Percentiles rank a stretch among this genome's conserved stretches.
These are phyloP conservation scores for Takifugu ocellatus DNA, from an alignment of 2,797 vertebrate genomes.

Conservation along the genomic window DNA sequence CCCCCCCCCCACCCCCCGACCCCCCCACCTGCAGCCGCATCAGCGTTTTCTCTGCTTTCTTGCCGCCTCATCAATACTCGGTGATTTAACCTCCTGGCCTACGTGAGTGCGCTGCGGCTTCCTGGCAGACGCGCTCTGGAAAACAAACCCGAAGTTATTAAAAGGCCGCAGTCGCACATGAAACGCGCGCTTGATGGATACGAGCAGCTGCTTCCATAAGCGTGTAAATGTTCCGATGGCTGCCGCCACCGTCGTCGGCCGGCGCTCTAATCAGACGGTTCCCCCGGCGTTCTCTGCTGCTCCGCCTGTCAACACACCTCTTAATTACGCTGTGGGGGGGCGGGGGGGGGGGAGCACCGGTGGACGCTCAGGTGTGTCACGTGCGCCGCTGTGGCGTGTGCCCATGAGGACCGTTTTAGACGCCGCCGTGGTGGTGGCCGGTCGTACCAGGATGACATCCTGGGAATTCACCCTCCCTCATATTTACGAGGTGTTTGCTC, in stretches of 20 bases:
- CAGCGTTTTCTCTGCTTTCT: constrained; percentile 60
- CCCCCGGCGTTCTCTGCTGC: constrained; percentile 14
- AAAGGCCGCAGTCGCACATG: too few species aligned
- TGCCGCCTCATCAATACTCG: constrained; percentile 52
- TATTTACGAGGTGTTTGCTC: constrained; percentile 7
- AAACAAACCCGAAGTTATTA: too few species aligned
- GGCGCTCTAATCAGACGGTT: constrained; percentile 13
- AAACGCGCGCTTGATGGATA: too few species aligned
- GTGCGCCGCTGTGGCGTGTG: too few species aligned
- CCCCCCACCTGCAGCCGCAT: constrained; percentile 20
- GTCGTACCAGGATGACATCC: neutral
- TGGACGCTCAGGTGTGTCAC: too few species aligned
- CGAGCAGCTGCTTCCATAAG: too few species aligned
- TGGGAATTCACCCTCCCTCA: neutral
- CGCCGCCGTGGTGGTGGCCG: too few species aligned
- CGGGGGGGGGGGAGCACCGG: too few species aligned
- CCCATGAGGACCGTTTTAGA: too few species aligned
- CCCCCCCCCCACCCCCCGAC: constrained; percentile 33
- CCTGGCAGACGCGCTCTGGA: too few species aligned
- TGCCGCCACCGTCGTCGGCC: neutral
- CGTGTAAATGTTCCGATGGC: neutral
- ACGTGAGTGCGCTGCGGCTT: too few species aligned
- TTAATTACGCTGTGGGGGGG: constrained; percentile 1
- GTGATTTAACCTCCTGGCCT: neutral
- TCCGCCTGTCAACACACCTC: constrained; percentile 4